Conservation (phyloP, 2,888 invertebrate genomes). For the Lypha dubia region DNA sequence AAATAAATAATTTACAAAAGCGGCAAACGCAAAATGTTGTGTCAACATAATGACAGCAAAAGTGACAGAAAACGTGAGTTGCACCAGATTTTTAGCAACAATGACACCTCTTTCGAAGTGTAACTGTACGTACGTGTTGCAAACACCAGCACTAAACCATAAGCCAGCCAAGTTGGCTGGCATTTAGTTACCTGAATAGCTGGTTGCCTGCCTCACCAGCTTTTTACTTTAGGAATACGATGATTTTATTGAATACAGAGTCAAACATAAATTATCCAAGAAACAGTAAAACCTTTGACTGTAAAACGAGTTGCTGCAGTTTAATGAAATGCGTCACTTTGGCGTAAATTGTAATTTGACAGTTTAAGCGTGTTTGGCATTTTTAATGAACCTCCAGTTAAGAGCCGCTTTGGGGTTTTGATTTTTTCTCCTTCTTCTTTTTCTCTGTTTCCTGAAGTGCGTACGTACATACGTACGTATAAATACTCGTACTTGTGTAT, state of each 20-base stretch:
- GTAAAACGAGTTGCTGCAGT: conserved; percentile 42
- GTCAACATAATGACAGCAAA: conserved; percentile 68
- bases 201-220: conserved; percentile 21
- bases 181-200: conserved; percentile 13
- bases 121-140: conserved; percentile 61
- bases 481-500: conserved; percentile 42
- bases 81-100: conserved; percentile 70
- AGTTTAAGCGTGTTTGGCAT: conserved; percentile 73
- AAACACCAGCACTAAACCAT: conserved; percentile 13
- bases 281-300: conserved; percentile 42
- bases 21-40: conserved; percentile 71
- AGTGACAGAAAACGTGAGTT: conserved; percentile 72
- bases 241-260: conserved; percentile 15
- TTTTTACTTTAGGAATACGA: conserved; percentile 4
- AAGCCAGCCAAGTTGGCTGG: conserved; percentile 28
- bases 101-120: conserved; percentile 62
- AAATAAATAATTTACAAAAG: conserved; percentile 47
- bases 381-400: conserved; percentile 68
- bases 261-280: conserved; percentile 54
- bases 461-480: conserved; percentile 49
- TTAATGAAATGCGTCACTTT: conserved; percentile 67
- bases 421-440: no score
- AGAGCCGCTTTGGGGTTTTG: conserved; percentile 4
- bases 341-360: conserved; percentile 74
- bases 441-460: conserved; percentile 52